These are phyloP conservation scores for Ochropacha duplaris DNA, from an alignment of 2,888 invertebrate species.

Conservation along the genomic window DNA sequence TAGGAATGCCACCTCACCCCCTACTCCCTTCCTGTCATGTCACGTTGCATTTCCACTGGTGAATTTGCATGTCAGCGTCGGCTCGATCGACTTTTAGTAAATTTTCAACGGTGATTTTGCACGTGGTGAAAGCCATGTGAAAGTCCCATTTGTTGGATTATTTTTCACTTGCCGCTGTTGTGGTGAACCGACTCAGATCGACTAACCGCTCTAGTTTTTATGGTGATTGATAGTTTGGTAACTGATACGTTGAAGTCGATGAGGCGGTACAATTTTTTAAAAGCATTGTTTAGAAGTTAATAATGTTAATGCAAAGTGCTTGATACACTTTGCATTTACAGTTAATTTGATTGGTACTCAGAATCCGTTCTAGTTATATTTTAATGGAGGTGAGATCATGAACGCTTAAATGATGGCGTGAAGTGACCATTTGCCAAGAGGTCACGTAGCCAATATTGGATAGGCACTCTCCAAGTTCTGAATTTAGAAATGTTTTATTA, in stretches of 20 bases:
- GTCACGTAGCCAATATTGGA: neutral
- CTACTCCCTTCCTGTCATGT: conserved; percentile 58
- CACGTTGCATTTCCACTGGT: conserved; percentile 75
- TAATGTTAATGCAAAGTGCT: neutral
- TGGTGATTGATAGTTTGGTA: conserved; percentile 33
- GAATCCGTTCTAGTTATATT: neutral
- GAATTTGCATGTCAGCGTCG: conserved; percentile 68
- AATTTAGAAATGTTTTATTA: neutral
- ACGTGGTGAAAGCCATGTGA: conserved; percentile 52
- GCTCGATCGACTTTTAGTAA: conserved; percentile 34
- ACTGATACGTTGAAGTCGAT: conserved; percentile 21
- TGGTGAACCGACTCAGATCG: conserved; percentile 37
- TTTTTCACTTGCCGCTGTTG: conserved; percentile 32
- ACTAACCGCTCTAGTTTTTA: conserved; percentile 32
- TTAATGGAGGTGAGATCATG: neutral
- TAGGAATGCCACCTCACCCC: conserved; percentile 66
- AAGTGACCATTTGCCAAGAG: neutral
- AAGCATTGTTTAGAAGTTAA: neutral
- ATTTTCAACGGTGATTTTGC: conserved; percentile 37
- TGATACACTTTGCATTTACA: too few relatives aligned
- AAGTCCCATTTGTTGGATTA: conserved; percentile 30
- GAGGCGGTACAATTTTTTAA: neutral
- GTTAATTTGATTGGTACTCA: neutral
- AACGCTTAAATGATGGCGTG: too few relatives aligned
- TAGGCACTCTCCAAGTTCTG: neutral